phyloP scores from a whole-genome alignment of 2,888 invertebrate species.

The Synanthedon myopaeformis region DNA sequence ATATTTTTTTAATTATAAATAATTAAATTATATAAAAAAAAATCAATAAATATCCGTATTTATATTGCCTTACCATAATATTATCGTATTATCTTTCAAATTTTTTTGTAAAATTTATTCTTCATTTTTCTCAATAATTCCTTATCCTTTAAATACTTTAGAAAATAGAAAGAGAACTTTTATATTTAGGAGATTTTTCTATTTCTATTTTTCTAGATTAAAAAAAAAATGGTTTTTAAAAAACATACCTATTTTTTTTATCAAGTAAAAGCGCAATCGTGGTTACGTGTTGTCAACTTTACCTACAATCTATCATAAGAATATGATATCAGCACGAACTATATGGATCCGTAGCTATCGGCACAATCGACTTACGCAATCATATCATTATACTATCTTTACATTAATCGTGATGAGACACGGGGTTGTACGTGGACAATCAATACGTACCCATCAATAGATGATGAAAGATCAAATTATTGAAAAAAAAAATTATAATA shows the following conservation, averaged over 20 bases:
- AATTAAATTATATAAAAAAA: no score
- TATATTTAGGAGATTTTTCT: no score
- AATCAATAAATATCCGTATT: no score
- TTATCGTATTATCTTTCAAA: not conserved
- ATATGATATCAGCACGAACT: not conserved
- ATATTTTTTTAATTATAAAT: no score
- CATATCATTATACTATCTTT: not conserved
- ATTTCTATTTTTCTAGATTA: no score
- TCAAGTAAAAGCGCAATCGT: not conserved
- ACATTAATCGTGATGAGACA: conserved; percentile 3
- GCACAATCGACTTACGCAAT: not conserved
- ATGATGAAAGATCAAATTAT: no score
- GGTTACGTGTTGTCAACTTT: not conserved
- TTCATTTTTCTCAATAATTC: not conserved
- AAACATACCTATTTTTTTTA: no score
- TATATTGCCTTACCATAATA: no score
- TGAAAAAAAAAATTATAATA: no score
- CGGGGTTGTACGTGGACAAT: conserved; percentile 5
- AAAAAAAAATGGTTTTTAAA: no score
- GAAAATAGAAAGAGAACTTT: no score
- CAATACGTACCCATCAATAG: not conserved
- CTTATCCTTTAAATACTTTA: no score
- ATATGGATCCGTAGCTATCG: not conserved
- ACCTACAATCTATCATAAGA: not conserved
- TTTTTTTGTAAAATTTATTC: not conserved